Evolutionary conservation across 2,888 invertebrate genomes (phyloP).

Genomic region (Volucella bombylans): DNA sequence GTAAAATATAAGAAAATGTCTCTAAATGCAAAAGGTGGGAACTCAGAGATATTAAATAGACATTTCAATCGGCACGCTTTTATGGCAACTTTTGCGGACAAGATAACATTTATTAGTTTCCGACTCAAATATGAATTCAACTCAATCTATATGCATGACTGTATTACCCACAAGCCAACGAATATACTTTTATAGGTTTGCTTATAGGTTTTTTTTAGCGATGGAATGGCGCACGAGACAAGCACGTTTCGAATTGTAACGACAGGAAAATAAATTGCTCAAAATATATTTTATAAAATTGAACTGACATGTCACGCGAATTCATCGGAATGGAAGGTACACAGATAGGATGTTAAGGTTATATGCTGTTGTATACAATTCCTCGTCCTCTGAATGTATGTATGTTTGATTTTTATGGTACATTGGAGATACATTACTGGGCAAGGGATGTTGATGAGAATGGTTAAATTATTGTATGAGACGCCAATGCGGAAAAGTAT

Average conservation of each 20-base stretch:
- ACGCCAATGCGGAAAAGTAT: conserved; percentile 72
- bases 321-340: conserved; percentile 44
- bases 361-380: conserved; percentile 37
- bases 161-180: conserved; percentile 29
- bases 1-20: conserved; percentile 17
- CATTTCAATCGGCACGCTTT: conserved; percentile 65
- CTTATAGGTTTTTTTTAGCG: conserved; percentile 58
- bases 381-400: background rate
- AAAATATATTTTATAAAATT: conserved; percentile 80
- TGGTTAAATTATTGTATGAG: conserved; percentile 66
- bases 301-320: conserved; percentile 81
- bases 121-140: conserved; percentile 65
- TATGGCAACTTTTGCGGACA: conserved; percentile 63
- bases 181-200: conserved; percentile 55
- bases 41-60: conserved; percentile 53
- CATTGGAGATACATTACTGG: conserved; percentile 78
- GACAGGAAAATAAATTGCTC: conserved; percentile 80
- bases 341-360: conserved; percentile 46
- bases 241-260: conserved; percentile 77
- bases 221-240: conserved; percentile 60
- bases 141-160: conserved; percentile 47
- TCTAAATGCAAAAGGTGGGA: conserved; percentile 21
- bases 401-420: conserved; percentile 77
- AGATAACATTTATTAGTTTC: conserved; percentile 70
- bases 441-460: conserved; percentile 66